Base-by-base conservation (phyloP, 2,888 invertebrate genomes). In the Scaptomyza polygonia region DNA sequence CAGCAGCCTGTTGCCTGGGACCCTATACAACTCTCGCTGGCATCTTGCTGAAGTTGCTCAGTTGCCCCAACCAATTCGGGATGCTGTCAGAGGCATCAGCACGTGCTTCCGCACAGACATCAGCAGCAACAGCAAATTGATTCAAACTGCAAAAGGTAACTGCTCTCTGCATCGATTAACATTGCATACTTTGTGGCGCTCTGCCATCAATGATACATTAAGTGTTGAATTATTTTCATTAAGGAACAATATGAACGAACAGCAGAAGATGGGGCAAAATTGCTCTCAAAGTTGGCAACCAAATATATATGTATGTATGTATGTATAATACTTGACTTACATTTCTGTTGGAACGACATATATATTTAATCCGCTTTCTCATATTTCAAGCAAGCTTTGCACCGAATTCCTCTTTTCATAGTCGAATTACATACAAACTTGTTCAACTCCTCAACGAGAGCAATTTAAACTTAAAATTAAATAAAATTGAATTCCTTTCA, bases 1-100 rank as follows among this genome's bases (percentile, higher is more conserved):
- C 65, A 54, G 44, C 25, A 36, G 72, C 72, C 72, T 77, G 72
- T 72, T 72, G 72, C 72, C 72, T 43, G 65, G 32, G 25, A 67
- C 16, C 9, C 69, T 32, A 7, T 21, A 34, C 5, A 69, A 39
- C 36, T 48, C 39, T 48, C n/a, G 34, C 8, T 52, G 25, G 34
- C 58, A 34, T 49, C 53, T 42, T 32, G 39, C 39, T 21, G 43
- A 16, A 16, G 21, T 16, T 36, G 29, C 43, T 57, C 51, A 64
- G 76, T 43, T 58, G 49, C 34, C 61, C 30, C 30, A 32, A 39
- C n/a, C 49, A 49, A 25, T 36, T 51, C 43, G 44, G 34, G 55
- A 36, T 40, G 18, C 64, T 49, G 18, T 39, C 43, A 62, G 48
- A 49, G 32, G 40, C 55, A 42, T 30, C 11, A 21, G 55, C 72